Percentiles rank a stretch among this genome's conserved stretches.
Conservation (phyloP, 2,797 vertebrate genomes). For the Erethizon dorsatum region DNA sequence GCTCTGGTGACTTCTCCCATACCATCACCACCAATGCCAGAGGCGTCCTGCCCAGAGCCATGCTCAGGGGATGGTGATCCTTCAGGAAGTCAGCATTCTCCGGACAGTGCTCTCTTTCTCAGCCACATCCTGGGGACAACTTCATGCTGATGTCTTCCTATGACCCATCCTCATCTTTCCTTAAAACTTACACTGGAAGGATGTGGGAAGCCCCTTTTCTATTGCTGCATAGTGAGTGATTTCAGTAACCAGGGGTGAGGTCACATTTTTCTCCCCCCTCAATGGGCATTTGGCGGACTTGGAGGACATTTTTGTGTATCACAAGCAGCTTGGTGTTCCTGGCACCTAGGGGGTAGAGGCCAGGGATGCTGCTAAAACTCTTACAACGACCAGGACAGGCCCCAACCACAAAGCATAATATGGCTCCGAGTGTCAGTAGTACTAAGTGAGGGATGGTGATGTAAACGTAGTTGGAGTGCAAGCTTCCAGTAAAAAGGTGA, state of each 20-base stretch:
- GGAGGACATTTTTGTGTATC: not conserved
- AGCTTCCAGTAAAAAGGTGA: not conserved
- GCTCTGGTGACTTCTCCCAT: no score
- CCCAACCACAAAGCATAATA: not conserved
- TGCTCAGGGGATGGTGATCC: not conserved
- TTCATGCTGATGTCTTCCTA: not conserved
- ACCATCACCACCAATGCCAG: not conserved
- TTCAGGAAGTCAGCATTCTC: not conserved
- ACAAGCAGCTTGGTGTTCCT: not conserved
- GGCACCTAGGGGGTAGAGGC: not conserved
- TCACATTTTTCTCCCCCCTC: not conserved
- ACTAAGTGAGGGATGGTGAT: no score
- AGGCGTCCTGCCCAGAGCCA: not conserved
- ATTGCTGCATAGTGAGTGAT: not conserved
- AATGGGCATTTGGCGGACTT: not conserved
- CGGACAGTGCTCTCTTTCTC: rapidly evolving
- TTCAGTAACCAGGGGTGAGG: not conserved
- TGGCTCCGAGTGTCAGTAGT: not conserved
- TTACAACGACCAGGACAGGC: not conserved
- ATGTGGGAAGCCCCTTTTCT: no score
- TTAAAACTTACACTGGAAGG: no score
- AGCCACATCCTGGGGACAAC: not conserved
- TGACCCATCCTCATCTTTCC: not conserved
- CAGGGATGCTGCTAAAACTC: not conserved
- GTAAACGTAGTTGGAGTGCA: not conserved